Percentiles rank a stretch among this genome's conserved stretches.
Conservation (phyloP, 2,797 vertebrate genomes). For the Limnodromus scolopaceus region DNA sequence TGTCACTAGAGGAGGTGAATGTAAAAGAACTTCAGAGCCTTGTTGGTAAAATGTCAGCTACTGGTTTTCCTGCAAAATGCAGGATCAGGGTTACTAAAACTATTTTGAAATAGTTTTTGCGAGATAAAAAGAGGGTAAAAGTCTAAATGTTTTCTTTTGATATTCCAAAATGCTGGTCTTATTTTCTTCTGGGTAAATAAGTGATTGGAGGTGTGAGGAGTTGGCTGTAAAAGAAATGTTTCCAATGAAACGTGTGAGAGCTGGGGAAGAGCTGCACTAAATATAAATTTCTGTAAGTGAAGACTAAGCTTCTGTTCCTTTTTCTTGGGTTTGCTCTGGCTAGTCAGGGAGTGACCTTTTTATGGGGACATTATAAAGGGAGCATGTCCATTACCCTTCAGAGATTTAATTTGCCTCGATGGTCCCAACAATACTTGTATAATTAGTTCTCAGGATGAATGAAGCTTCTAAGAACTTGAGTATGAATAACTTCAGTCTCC, state of each 20-base stretch:
- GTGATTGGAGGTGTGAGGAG: neutral
- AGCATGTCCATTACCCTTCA: constrained; percentile 49
- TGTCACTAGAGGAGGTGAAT: neutral
- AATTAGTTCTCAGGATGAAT: constrained; percentile 65
- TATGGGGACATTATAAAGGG: neutral
- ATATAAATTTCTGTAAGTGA: neutral
- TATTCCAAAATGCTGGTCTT: neutral
- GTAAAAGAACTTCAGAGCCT: neutral
- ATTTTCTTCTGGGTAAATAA: neutral
- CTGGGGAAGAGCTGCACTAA: neutral
- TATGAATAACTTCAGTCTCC: constrained; percentile 14
- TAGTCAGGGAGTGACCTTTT: neutral
- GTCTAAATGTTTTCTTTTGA: neutral
- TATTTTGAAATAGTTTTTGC: neutral
- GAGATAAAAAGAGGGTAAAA: neutral
- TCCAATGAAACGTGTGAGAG: neutral
- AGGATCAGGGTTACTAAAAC: neutral
- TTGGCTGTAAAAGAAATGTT: neutral
- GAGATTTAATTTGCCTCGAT: constrained; percentile 66
- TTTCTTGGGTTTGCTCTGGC: neutral
- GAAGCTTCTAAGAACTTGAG: constrained; percentile 44
- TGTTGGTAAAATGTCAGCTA: neutral
- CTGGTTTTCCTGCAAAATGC: neutral
- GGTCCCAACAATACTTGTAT: constrained; percentile 33
- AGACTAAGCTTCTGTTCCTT: neutral